Conservation (phyloP, 2,113 vertebrate species). For the Sminthopsis crassicaudata region DNA sequence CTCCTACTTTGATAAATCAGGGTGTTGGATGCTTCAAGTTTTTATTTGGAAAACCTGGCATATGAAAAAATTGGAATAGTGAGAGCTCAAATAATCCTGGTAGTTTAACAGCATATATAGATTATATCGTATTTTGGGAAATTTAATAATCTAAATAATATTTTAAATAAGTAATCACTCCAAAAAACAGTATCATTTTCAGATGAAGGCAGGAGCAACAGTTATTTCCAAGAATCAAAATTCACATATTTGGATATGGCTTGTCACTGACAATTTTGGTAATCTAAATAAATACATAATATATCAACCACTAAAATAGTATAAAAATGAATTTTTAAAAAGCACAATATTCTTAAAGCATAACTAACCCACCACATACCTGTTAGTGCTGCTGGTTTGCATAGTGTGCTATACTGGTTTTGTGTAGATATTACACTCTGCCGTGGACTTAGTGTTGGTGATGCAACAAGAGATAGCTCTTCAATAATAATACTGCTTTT, state of each 20-base stretch:
- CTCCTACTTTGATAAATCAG: background rate
- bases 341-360: background rate
- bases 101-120: background rate
- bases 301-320: slow-evolving; percentile 25
- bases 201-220: background rate
- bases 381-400: slow-evolving; percentile 98
- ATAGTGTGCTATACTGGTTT: slow-evolving; percentile 97
- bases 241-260: background rate
- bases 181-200: background rate
- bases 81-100: background rate
- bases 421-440: slow-evolving; percentile 96
- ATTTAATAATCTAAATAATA: background rate
- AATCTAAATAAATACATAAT: background rate
- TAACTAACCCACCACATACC: slow-evolving; percentile 82
- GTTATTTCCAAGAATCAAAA: background rate
- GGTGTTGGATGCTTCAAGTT: background rate
- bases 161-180: background rate
- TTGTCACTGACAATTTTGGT: background rate
- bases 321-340: background rate
- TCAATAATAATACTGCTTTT: slow-evolving; percentile 96
- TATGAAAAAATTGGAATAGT: background rate
- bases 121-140: background rate
- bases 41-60: background rate
- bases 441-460: slow-evolving; percentile 94
- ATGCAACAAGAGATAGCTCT: slow-evolving; percentile 92